phyloP scores from a whole-genome alignment of 2,888 invertebrate genomes.

The Odontothrips loti region DNA sequence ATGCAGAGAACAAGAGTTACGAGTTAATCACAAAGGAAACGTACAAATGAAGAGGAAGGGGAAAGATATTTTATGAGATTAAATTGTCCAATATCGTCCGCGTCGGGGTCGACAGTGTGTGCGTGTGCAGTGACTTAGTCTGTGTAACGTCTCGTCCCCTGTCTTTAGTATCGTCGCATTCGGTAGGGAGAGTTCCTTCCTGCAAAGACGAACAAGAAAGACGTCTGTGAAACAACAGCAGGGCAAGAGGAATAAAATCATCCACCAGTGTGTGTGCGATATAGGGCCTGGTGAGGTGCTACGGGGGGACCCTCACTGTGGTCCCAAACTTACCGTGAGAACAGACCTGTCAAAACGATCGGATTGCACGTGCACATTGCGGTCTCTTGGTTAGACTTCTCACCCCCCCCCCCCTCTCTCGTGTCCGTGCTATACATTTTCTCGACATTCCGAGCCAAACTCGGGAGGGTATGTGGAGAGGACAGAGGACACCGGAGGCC shows the following conservation, averaged over 20 bases:
- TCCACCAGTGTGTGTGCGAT: not conserved
- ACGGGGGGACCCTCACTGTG: not conserved
- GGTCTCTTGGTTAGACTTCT: too few relatives aligned
- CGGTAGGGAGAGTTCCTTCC: slow-evolving; percentile 17
- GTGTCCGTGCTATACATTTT: too few relatives aligned
- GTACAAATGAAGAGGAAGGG: slow-evolving; percentile 27
- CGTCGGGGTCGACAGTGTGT: not conserved
- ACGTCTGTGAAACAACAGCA: slow-evolving; percentile 1
- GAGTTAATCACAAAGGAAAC: slow-evolving; percentile 23
- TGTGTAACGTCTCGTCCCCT: not conserved
- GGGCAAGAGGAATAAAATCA: slow-evolving; percentile 8
- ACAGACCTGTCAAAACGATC: not conserved
- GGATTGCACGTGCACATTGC: too few relatives aligned
- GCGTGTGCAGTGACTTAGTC: not conserved
- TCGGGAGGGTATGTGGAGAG: too few relatives aligned
- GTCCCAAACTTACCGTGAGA: not conserved
- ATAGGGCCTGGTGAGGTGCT: not conserved
- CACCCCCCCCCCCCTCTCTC: too few relatives aligned
- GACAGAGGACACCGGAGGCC: too few relatives aligned
- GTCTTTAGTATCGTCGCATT: slow-evolving; percentile 15
- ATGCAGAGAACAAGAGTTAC: not conserved
- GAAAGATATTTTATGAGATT: slow-evolving; percentile 33
- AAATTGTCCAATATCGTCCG: slow-evolving; percentile 28
- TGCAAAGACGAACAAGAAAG: slow-evolving; percentile 24
- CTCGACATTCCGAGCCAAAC: too few relatives aligned